Evolutionary conservation across 2,888 invertebrate species (phyloP).

Genomic region (Caenorhabditis sulstoni): DNA sequence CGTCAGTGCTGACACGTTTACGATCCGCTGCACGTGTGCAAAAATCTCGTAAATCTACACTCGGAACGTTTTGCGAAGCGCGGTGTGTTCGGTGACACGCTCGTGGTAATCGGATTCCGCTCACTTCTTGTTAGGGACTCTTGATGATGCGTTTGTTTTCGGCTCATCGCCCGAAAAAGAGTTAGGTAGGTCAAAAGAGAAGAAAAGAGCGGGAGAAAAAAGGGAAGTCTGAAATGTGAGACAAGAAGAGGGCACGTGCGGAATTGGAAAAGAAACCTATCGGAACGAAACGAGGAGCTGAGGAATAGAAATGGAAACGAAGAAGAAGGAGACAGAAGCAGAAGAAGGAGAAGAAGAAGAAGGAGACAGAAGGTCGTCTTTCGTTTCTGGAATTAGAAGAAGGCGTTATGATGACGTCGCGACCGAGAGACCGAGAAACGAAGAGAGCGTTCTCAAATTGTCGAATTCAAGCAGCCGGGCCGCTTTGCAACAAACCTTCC

Average conservation of each 20-base stretch:
- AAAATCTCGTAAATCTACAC: no score
- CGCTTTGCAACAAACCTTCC: slow-evolving; percentile 30
- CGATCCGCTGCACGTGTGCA: no score
- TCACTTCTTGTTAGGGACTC: no score
- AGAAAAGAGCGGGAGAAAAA: slow-evolving; percentile 1
- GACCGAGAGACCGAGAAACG: not conserved
- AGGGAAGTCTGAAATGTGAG: slow-evolving; percentile 15
- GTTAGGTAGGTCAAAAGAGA: not conserved
- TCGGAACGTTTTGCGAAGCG: no score
- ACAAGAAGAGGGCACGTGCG: slow-evolving; percentile 12
- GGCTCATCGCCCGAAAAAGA: not conserved
- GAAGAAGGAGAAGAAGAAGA: slow-evolving; percentile 11
- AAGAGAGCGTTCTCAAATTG: slow-evolving; percentile 10
- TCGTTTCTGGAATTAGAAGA: slow-evolving; percentile 48
- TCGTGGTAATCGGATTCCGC: no score
- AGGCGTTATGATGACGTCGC: slow-evolving; percentile 42
- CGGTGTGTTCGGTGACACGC: no score
- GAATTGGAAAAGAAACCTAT: not conserved
- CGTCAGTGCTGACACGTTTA: no score
- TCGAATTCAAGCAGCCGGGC: not conserved
- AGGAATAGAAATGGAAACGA: slow-evolving; percentile 13
- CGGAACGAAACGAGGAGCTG: not conserved
- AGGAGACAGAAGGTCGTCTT: slow-evolving; percentile 32
- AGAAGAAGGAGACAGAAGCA: slow-evolving; percentile 2
- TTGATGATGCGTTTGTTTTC: no score